These are phyloP conservation scores for Gymnoscopelus microlampas DNA, from an alignment of 2,797 vertebrate genomes.

Conservation along the genomic window DNA sequence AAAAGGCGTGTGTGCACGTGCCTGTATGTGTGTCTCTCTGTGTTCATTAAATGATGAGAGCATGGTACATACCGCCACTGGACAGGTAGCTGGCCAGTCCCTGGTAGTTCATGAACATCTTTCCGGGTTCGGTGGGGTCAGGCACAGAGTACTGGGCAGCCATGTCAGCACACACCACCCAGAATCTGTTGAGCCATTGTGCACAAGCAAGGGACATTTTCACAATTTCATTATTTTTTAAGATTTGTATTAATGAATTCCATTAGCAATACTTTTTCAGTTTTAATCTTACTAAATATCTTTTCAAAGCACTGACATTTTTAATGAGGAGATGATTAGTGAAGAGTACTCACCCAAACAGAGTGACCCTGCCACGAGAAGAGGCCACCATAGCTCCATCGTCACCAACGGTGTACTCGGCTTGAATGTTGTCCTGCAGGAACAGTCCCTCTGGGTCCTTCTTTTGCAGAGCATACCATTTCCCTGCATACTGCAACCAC, in stretches of 20 bases:
- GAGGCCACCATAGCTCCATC: conserved; percentile 84
- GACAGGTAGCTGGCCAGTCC: conserved; percentile 88
- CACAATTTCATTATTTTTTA: too few species aligned
- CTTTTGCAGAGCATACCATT: conserved; percentile 87
- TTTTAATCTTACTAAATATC: neutral
- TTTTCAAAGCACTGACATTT: neutral
- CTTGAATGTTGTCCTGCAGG: conserved; percentile 88
- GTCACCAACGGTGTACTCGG: conserved; percentile 83
- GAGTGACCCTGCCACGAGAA: conserved; percentile 81
- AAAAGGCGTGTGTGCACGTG: neutral
- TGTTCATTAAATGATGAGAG: too few species aligned
- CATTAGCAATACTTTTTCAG: too few species aligned
- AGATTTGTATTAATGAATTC: too few species aligned
- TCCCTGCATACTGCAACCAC: conserved; percentile 81
- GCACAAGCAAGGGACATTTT: too few species aligned
- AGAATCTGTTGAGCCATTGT: conserved; percentile 74
- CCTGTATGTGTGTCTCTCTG: too few species aligned
- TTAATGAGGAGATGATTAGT: neutral
- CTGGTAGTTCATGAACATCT: conserved; percentile 89
- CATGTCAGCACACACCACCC: conserved; percentile 88
- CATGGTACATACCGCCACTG: conserved; percentile 77
- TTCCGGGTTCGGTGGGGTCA: conserved; percentile 80
- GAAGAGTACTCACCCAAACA: conserved; percentile 77
- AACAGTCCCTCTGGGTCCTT: conserved; percentile 88
- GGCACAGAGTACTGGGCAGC: conserved; percentile 84